phyloP scores from a whole-genome alignment of 2,888 invertebrate species.

The Drosophila mimica region DNA sequence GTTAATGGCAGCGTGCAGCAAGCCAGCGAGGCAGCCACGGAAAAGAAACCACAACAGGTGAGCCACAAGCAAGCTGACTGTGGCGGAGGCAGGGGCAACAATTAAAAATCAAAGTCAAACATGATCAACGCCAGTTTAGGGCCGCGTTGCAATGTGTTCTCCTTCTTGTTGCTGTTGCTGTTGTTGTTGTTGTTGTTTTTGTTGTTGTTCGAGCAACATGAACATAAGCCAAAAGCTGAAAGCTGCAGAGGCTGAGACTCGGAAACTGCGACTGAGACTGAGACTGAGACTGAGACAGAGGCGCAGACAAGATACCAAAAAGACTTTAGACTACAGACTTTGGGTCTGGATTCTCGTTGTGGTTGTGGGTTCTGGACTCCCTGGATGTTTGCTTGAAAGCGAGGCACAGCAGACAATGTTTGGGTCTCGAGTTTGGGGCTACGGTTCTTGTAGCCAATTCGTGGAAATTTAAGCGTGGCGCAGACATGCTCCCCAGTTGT shows the following conservation, averaged over 20 bases:
- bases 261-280: constrained; percentile 26
- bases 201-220: constrained; percentile 73
- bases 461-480: constrained; percentile 81
- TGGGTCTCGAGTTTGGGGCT: constrained; percentile 59
- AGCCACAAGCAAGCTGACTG: constrained; percentile 45
- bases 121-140: constrained; percentile 84
- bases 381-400: constrained; percentile 21
- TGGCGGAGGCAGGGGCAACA: constrained; percentile 72
- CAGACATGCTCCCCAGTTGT: constrained; percentile 73
- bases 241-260: constrained; percentile 17
- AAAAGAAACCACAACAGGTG: constrained; percentile 71
- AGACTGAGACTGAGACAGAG: not conserved
- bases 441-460: constrained; percentile 81
- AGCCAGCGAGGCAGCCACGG: not conserved
- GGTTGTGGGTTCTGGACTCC: constrained; percentile 6
- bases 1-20: constrained; percentile 63
- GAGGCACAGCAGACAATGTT: constrained; percentile 57
- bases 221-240: constrained; percentile 61
- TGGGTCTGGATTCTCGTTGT: constrained; percentile 25
- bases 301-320: constrained; percentile 28
- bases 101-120: constrained; percentile 85
- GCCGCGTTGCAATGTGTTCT: constrained; percentile 66
- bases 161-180: constrained; percentile 20
- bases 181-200: constrained; percentile 22
- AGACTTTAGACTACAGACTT: constrained; percentile 31